These are phyloP conservation scores for Zosterops borbonicus DNA, from an alignment of 2,113 vertebrate species.

Conservation along the genomic window DNA sequence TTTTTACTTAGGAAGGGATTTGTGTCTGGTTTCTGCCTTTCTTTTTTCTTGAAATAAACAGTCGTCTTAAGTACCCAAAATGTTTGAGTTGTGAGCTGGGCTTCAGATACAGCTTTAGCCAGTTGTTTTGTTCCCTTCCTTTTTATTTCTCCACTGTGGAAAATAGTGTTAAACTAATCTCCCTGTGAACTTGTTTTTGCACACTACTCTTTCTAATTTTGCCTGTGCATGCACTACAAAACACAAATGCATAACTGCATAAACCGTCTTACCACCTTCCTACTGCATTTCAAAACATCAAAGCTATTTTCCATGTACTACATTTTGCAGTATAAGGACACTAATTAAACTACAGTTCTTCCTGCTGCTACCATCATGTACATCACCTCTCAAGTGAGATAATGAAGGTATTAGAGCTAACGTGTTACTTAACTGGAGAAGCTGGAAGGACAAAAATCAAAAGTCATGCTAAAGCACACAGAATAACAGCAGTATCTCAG, in stretches of 20 bases:
- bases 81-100: neutral
- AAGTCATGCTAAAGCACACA: neutral
- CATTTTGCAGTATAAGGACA: neutral
- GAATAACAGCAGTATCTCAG: neutral
- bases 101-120: neutral
- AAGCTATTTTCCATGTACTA: neutral
- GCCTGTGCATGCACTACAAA: neutral
- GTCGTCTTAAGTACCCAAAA: neutral
- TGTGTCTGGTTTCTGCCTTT: neutral
- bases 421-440: neutral
- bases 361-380: neutral
- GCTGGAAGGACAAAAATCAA: neutral
- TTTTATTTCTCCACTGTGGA: neutral
- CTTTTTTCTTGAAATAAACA: neutral
- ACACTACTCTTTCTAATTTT: neutral
- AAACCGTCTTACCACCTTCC: neutral
- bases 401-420: slow-evolving; percentile 5
- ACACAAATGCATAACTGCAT: neutral
- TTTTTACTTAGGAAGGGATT: neutral
- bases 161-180: neutral
- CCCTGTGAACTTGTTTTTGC: neutral
- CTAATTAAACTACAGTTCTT: neutral
- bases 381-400: neutral
- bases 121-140: neutral
- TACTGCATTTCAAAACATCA: neutral